phyloP scores from a whole-genome alignment of 2,113 vertebrate species.

The Pycnonotus jocosus region DNA sequence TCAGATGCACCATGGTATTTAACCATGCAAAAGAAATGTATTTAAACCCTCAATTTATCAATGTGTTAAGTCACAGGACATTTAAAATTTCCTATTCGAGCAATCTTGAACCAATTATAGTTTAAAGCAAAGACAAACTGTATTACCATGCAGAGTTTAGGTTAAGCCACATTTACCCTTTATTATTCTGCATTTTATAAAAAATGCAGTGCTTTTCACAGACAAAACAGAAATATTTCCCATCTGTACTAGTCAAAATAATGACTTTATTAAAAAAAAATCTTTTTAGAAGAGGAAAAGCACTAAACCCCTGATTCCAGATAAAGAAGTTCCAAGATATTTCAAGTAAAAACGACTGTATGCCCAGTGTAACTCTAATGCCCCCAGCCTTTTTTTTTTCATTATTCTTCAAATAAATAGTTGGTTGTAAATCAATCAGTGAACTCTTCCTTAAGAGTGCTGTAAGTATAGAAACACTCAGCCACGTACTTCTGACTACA shows the following conservation, averaged over 20 bases:
- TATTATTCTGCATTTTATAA: neutral
- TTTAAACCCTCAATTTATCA: neutral
- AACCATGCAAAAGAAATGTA: neutral
- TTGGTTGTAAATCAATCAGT: neutral
- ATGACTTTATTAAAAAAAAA: neutral
- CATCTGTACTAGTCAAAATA: neutral
- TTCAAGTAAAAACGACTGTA: neutral
- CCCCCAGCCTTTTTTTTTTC: rapidly evolving
- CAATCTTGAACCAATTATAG: neutral
- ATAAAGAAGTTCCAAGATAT: neutral
- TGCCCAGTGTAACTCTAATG: neutral
- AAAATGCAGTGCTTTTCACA: neutral
- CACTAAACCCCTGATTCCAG: neutral
- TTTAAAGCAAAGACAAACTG: neutral
- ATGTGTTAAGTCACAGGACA: neutral
- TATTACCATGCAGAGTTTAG: neutral
- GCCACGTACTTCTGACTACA: neutral
- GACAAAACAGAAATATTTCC: neutral
- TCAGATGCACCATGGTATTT: neutral
- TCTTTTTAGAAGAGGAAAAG: neutral
- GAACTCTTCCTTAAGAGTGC: neutral
- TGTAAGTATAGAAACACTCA: neutral
- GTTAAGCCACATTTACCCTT: neutral
- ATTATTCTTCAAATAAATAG: neutral
- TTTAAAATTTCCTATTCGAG: neutral